These are phyloP conservation scores for Tetrax tetrax DNA, from an alignment of 2,113 vertebrate genomes.

Conservation along the genomic window DNA sequence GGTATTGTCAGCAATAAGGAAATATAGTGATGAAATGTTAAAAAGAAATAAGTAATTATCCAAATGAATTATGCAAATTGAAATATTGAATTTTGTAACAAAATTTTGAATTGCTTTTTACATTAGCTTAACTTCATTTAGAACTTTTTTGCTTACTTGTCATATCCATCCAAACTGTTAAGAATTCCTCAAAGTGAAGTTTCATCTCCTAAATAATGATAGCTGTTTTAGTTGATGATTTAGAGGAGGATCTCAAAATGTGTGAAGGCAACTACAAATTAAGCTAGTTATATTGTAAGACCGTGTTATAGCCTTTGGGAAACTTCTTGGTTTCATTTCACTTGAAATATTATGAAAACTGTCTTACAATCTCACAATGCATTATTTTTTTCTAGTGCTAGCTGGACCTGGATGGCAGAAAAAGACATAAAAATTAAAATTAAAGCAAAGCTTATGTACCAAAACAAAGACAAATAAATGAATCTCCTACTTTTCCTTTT, in stretches of 20 bases:
- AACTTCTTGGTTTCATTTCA: neutral
- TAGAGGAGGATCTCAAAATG: neutral
- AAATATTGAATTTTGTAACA: neutral
- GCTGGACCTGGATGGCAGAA: neutral
- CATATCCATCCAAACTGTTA: neutral
- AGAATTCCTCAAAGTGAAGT: neutral
- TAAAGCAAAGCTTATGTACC: neutral
- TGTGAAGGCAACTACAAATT: neutral
- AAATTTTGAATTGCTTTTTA: neutral
- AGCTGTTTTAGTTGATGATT: neutral
- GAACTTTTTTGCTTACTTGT: neutral
- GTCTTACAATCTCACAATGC: neutral
- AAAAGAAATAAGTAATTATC: neutral
- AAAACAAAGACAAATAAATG: conserved; percentile 19
- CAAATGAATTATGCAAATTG: neutral
- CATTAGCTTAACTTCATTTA: neutral
- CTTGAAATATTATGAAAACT: neutral
- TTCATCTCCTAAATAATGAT: neutral
- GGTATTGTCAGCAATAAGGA: neutral
- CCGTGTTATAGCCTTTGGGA: neutral
- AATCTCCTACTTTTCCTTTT: neutral
- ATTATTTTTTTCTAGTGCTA: neutral
- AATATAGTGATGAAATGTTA: neutral
- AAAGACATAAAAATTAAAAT: neutral
- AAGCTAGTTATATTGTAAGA: neutral